phyloP scores from a whole-genome alignment of 64 coral and sea anemone species.

The Actinia tenebrosa region DNA sequence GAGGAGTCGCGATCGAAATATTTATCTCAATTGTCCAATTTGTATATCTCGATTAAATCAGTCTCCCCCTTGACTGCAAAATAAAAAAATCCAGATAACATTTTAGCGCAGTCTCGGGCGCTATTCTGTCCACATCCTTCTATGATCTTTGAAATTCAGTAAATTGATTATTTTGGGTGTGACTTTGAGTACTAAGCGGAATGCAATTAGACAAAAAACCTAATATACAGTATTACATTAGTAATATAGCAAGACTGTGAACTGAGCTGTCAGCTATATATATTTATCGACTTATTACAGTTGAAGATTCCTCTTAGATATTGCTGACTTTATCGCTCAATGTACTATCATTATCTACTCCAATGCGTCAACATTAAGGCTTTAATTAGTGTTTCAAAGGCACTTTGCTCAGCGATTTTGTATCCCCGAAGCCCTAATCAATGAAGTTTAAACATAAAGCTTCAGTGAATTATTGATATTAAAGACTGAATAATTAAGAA shows the following conservation, averaged over 20 bases:
- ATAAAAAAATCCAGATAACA: not conserved
- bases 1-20: not conserved
- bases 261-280: not conserved
- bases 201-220: not conserved
- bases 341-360: not conserved
- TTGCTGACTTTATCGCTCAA: not conserved
- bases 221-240: not conserved
- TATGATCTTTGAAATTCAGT: not conserved
- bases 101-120: not conserved
- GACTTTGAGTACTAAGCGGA: not conserved
- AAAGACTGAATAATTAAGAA: not conserved
- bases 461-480: not conserved
- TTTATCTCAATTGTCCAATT: slow-evolving; percentile 3
- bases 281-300: not conserved
- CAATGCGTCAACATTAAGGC: not conserved
- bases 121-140: not conserved
- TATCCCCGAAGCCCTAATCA: not conserved
- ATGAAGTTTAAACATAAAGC: not conserved
- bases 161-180: slow-evolving; percentile 12
- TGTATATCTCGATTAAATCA: not conserved
- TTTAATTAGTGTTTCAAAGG: not conserved
- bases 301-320: not conserved
- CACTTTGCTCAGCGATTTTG: slow-evolving; percentile 5
- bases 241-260: not conserved
- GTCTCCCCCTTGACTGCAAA: not conserved